Conservation (phyloP, 2,888 invertebrate species). For the Pelosia muscerda region DNA sequence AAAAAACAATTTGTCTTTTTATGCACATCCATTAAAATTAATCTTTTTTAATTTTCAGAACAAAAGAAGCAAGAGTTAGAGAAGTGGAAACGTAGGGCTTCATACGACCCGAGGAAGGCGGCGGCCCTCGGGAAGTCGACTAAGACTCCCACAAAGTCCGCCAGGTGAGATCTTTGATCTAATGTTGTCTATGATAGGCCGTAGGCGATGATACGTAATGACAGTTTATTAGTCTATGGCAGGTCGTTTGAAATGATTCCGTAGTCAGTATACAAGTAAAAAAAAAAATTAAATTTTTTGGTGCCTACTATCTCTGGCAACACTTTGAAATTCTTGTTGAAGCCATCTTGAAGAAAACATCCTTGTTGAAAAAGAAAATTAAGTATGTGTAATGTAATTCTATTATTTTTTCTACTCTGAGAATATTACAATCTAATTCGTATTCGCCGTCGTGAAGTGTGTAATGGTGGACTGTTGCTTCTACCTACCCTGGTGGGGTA, state of each 20-base stretch:
- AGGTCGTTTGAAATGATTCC: background rate
- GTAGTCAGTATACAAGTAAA: background rate
- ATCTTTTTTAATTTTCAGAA: constrained; percentile 63
- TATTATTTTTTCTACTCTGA: too few relatives aligned
- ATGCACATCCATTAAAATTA: background rate
- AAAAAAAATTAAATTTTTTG: background rate
- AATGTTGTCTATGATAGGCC: constrained; percentile 29
- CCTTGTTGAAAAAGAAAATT: too few relatives aligned
- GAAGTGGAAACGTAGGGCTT: constrained; percentile 98
- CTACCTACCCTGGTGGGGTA: background rate
- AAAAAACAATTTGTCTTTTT: too few relatives aligned
- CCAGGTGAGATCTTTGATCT: constrained; percentile 60
- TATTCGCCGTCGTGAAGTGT: too few relatives aligned
- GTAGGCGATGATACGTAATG: constrained; percentile 13
- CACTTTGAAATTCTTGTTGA: background rate
- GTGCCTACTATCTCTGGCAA: background rate
- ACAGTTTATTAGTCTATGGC: background rate
- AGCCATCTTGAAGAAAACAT: background rate
- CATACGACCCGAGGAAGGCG: constrained; percentile 93
- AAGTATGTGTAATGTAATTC: too few relatives aligned
- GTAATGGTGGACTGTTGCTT: too few relatives aligned
- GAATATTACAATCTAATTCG: too few relatives aligned
- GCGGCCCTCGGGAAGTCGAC: constrained; percentile 77
- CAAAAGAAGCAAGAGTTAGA: constrained; percentile 93
- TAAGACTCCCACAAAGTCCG: constrained; percentile 71